Evolutionary conservation across 2,888 invertebrate genomes (phyloP).

Genomic region (Caenorhabditis uteleia): DNA sequence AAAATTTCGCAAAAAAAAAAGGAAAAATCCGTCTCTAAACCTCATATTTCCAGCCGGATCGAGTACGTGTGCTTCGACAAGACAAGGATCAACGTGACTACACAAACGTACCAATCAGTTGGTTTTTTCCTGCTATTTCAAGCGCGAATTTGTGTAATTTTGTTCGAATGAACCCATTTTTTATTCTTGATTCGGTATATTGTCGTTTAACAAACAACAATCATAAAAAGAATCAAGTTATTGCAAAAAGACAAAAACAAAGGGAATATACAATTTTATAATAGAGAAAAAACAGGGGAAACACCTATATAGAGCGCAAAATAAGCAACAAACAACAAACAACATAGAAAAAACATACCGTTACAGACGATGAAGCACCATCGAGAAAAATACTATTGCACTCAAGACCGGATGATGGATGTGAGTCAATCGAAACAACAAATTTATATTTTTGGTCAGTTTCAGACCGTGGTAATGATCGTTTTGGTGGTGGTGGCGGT

Average conservation of each 20-base stretch:
- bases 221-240: slow-evolving; percentile 21
- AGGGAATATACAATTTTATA: no score
- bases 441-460: slow-evolving; percentile 10
- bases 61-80: slow-evolving; percentile 60
- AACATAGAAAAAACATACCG: no score
- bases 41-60: slow-evolving; percentile 55
- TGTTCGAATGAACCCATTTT: slow-evolving; percentile 16
- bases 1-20: no score
- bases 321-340: no score
- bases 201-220: slow-evolving; percentile 15
- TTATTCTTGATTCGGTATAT: slow-evolving; percentile 20
- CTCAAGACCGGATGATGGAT: slow-evolving; percentile 16
- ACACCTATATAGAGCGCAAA: no score
- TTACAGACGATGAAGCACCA: no score
- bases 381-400: slow-evolving; percentile 18
- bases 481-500: slow-evolving; percentile 8
- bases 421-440: slow-evolving; percentile 8
- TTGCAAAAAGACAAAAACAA: slow-evolving; percentile 14
- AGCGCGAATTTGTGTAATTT: neutral
- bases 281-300: no score
- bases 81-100: slow-evolving; percentile 67
- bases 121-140: slow-evolving; percentile 9
- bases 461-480: neutral
- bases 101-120: slow-evolving; percentile 48
- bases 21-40: no score